phyloP scores from a whole-genome alignment of 2,888 invertebrate genomes.

The Ormyrus pomaceus region DNA sequence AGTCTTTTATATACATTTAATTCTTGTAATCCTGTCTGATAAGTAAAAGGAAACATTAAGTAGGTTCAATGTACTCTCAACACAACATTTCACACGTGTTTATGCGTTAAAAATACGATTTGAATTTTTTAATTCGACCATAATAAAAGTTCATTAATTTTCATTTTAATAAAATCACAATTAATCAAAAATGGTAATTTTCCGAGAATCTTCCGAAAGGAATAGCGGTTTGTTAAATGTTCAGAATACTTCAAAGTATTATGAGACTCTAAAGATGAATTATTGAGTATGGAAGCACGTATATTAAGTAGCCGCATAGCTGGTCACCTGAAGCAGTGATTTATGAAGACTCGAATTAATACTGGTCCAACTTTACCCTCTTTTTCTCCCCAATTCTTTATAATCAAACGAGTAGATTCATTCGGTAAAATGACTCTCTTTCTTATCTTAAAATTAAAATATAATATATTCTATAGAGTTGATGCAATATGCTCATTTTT shows the following conservation, averaged over 20 bases:
- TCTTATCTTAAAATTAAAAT: slow-evolving; percentile 32
- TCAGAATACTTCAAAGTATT: slow-evolving; percentile 53
- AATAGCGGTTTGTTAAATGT: slow-evolving; percentile 51
- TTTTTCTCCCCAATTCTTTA: slow-evolving; percentile 2
- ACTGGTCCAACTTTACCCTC: slow-evolving; percentile 34
- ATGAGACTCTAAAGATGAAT: slow-evolving; percentile 56
- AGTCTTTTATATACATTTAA: too few relatives aligned
- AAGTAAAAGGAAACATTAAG: too few relatives aligned
- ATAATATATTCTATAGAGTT: slow-evolving; percentile 27
- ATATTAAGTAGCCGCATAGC: slow-evolving; percentile 40
- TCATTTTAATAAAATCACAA: slow-evolving; percentile 44
- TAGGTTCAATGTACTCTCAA: slow-evolving; percentile 12
- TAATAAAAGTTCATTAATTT: slow-evolving; percentile 49
- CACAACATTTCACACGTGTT: background rate
- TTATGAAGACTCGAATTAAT: slow-evolving; percentile 49
- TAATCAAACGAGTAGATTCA: background rate
- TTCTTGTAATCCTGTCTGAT: too few relatives aligned
- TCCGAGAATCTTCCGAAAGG: slow-evolving; percentile 5
- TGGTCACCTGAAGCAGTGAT: slow-evolving; percentile 51
- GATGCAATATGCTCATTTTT: background rate
- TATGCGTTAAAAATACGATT: background rate
- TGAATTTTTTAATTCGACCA: slow-evolving; percentile 19
- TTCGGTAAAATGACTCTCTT: slow-evolving; percentile 16
- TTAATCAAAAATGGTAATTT: slow-evolving; percentile 49
- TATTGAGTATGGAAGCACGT: slow-evolving; percentile 53